phyloP scores from a whole-genome alignment of 2,113 vertebrate species.

The Platichthys stellatus region DNA sequence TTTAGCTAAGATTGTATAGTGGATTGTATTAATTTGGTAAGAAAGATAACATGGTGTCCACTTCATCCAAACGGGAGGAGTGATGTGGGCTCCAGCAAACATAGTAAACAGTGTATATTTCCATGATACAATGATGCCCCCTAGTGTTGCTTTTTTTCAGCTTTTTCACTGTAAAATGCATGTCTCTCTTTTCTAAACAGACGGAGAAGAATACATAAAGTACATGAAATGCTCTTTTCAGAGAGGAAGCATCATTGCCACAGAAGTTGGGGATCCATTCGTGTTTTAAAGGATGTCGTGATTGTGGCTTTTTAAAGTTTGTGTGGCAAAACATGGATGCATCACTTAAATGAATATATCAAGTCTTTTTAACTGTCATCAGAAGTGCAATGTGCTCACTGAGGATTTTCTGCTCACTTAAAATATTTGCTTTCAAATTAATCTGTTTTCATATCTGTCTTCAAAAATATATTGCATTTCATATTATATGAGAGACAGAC shows the following conservation, averaged over 20 bases:
- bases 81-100: neutral
- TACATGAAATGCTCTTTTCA: neutral
- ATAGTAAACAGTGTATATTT: neutral
- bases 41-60: neutral
- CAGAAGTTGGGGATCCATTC: too few species aligned
- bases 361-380: neutral
- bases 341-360: too few species aligned
- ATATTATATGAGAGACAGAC: neutral
- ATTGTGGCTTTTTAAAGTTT: too few species aligned
- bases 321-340: too few species aligned
- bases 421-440: neutral
- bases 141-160: conserved; percentile 33
- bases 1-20: neutral
- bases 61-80: neutral
- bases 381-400: neutral
- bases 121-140: conserved; percentile 36
- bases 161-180: neutral
- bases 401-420: neutral
- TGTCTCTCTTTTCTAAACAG: too few species aligned
- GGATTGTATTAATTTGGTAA: neutral
- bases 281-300: too few species aligned
- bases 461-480: neutral
- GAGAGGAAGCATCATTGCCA: too few species aligned
- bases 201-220: neutral
- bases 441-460: neutral